A percentile compares a stretch with the other conserved stretches of the same genome.
Conservation (phyloP, 1,140 invertebrate genomes). For the Trichonephila clavata region DNA sequence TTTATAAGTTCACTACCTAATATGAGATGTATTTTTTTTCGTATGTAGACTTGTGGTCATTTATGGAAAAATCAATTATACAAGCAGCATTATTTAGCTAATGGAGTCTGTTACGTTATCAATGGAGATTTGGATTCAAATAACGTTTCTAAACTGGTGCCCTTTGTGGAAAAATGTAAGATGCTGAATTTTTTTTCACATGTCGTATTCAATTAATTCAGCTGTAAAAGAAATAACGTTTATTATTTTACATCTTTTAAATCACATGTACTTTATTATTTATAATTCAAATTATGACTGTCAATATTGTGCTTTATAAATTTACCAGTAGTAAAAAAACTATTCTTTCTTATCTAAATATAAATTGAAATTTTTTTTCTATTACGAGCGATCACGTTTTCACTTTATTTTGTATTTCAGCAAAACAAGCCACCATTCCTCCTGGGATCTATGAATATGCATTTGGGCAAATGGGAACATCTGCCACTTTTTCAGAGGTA, state of each 20-base stretch:
- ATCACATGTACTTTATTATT: too few relatives aligned
- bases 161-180: constrained; percentile 75
- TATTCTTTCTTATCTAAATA: too few relatives aligned
- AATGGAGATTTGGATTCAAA: constrained; percentile 65
- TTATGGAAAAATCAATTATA: constrained; percentile 79
- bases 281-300: too few relatives aligned
- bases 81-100: constrained; percentile 77
- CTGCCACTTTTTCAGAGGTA: constrained; percentile 73
- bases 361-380: too few relatives aligned
- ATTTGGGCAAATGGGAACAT: constrained; percentile 75
- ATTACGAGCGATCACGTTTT: background rate
- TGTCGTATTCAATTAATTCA: too few relatives aligned
- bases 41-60: constrained; percentile 79
- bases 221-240: too few relatives aligned
- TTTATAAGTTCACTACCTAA: background rate
- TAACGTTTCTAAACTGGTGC: constrained; percentile 75
- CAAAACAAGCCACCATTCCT: constrained; percentile 67
- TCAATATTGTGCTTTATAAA: too few relatives aligned
- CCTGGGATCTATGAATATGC: constrained; percentile 77
- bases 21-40: background rate
- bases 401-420: constrained; percentile 22
- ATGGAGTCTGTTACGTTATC: constrained; percentile 79
- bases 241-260: too few relatives aligned
- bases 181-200: background rate
- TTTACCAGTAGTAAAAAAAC: too few relatives aligned